A percentile compares a stretch with the other conserved stretches of the same genome.
Evolutionary conservation across 2,888 invertebrate species (phyloP).

Genomic region (Lithophane socia): DNA sequence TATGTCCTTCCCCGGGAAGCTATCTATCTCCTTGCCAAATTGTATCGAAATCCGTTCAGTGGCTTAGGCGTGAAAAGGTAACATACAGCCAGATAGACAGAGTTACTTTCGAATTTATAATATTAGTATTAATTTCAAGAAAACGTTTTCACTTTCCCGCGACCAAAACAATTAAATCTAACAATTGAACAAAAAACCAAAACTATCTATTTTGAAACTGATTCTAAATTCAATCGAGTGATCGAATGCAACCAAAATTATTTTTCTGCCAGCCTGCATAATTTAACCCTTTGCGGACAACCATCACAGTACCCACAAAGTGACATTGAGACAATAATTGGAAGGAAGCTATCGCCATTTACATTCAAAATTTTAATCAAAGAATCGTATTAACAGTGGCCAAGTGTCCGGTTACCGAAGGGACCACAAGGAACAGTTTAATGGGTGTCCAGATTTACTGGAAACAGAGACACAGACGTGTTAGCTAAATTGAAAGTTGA

Average conservation of each 20-base stretch:
- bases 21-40: too few species aligned
- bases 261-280: neutral
- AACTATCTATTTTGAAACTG: neutral
- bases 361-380: conserved; percentile 60
- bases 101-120: too few species aligned
- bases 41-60: too few species aligned
- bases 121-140: neutral
- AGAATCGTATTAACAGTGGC: conserved; percentile 58
- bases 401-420: conserved; percentile 73
- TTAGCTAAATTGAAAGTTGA: conserved; percentile 88
- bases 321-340: conserved; percentile 3
- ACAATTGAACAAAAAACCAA: neutral
- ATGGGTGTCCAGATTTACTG: conserved; percentile 86
- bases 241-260: neutral
- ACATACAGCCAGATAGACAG: too few species aligned
- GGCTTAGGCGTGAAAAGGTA: too few species aligned
- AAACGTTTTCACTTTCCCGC: neutral
- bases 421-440: conserved; percentile 83
- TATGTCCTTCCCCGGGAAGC: too few species aligned
- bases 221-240: neutral
- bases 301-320: neutral
- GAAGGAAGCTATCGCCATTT: conserved; percentile 17
- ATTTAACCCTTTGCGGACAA: neutral
- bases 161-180: neutral
- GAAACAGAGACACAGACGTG: conserved; percentile 76